A percentile compares a stretch with the other conserved stretches of the same genome.
Evolutionary conservation across 2,888 invertebrate species (phyloP).

Genomic region (Melanostoma scalare): DNA sequence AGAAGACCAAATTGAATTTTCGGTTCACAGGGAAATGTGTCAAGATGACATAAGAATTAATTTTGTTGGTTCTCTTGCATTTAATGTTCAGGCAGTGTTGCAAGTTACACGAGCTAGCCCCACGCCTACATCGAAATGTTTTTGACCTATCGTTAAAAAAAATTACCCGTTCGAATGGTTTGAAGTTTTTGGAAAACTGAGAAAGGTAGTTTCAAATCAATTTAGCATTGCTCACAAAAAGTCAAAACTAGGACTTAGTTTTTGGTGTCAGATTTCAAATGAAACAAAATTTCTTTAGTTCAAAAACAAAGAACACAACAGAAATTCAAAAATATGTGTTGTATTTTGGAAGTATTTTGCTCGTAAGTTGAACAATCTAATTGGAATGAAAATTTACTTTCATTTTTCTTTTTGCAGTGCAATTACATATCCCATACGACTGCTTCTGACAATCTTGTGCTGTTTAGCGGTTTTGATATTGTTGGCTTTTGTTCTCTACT

Average conservation of each 20-base stretch:
- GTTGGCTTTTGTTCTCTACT: not conserved
- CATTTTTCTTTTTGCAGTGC: not conserved
- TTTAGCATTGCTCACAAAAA: too few species aligned
- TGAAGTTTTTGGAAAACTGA: too few species aligned
- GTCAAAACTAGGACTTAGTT: too few species aligned
- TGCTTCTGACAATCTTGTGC: conserved; percentile 10
- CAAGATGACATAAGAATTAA: conserved; percentile 36
- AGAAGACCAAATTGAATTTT: conserved; percentile 9
- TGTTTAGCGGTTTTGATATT: not conserved
- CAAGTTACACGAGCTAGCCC: not conserved
- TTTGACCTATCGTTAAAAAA: too few species aligned
- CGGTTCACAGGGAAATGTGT: not conserved
- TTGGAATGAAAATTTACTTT: not conserved
- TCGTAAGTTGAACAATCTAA: not conserved
- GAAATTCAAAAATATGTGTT: conserved; percentile 13
- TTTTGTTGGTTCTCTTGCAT: not conserved
- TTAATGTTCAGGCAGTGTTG: not conserved
- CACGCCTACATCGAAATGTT: too few species aligned
- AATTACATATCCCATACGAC: conserved; percentile 12
- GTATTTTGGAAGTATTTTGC: conserved; percentile 21
- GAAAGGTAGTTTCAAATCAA: too few species aligned
- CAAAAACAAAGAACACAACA: too few species aligned
- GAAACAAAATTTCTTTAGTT: too few species aligned
- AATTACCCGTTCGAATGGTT: too few species aligned
- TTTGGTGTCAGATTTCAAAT: too few species aligned